A percentile compares a stretch with the other conserved stretches of the same genome.
Evolutionary conservation across 92 coral and sea anemone genomes (phyloP).

Genomic region (Parazoanthus swiftii): DNA sequence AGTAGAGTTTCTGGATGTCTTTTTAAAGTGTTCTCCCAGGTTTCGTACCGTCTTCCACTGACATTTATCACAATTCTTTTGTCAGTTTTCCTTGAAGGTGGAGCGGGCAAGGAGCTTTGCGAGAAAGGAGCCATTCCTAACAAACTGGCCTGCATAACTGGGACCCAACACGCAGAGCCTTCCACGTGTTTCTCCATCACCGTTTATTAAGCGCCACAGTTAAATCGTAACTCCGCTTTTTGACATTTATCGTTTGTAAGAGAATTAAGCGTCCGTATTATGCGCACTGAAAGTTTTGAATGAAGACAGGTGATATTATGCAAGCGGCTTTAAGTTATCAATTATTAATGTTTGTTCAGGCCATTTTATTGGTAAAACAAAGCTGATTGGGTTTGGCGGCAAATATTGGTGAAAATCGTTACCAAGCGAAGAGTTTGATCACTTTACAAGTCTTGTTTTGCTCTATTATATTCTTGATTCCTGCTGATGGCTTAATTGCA

Average conservation of each 20-base stretch:
- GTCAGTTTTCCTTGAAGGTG: constrained; percentile 67
- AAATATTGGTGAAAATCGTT: not conserved
- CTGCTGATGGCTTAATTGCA: not conserved
- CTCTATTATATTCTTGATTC: not conserved
- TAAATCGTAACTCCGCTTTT: not conserved
- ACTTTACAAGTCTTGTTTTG: not conserved
- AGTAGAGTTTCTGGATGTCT: constrained; percentile 83
- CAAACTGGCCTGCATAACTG: constrained; percentile 71
- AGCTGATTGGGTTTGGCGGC: not conserved
- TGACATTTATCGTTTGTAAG: constrained; percentile 8
- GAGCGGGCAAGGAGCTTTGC: constrained; percentile 51
- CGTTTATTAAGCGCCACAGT: not conserved
- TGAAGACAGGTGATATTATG: constrained; percentile 12
- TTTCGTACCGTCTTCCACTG: constrained; percentile 90
- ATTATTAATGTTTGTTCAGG: constrained; percentile 32
- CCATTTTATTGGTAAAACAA: constrained; percentile 40
- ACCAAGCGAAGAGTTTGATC: not conserved
- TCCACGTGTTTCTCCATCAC: constrained; percentile 18
- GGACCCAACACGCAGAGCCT: constrained; percentile 58
- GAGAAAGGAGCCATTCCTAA: constrained; percentile 84
- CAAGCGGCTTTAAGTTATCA: constrained; percentile 19
- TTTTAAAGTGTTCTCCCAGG: constrained; percentile 87
- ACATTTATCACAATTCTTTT: constrained; percentile 79
- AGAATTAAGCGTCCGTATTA: not conserved
- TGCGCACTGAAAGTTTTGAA: constrained; percentile 26